These are phyloP conservation scores for Molossus alvarezi DNA, from an alignment of 2,797 vertebrate species.

Conservation along the genomic window DNA sequence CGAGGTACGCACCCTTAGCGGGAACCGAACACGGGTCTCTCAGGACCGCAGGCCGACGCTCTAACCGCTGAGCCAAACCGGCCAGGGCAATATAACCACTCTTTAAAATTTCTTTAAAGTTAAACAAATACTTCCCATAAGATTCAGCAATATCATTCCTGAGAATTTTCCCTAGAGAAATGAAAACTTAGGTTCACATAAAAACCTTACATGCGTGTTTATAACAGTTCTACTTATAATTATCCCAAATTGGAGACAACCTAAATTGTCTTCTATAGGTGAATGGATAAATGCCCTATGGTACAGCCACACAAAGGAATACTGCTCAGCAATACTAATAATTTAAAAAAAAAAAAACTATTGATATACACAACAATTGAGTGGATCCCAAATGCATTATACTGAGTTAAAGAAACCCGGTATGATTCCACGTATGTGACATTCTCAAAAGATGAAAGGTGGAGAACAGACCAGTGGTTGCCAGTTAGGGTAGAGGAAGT, in stretches of 20 bases:
- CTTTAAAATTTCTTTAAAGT: conserved; percentile 32
- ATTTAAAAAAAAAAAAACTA: background rate
- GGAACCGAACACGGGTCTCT: no score
- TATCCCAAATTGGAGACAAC: background rate
- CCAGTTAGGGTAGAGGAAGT: accelerated
- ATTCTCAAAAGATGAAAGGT: conserved; percentile 20
- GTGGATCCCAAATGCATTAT: background rate
- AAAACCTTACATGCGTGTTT: background rate
- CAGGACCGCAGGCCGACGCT: no score
- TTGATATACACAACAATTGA: background rate
- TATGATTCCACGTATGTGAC: background rate
- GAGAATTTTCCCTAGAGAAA: background rate
- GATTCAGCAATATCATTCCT: background rate
- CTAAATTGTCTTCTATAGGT: background rate
- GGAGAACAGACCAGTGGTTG: background rate
- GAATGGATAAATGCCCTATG: accelerated
- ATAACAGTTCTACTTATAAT: background rate
- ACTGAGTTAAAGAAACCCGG: background rate
- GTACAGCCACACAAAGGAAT: background rate
- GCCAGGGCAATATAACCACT: background rate
- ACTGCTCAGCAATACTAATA: background rate
- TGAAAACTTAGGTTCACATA: background rate
- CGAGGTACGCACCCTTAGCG: no score
- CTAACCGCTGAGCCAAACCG: no score
- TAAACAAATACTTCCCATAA: background rate